phyloP scores from a whole-genome alignment of 2,113 vertebrate species.

The Scomber colias region DNA sequence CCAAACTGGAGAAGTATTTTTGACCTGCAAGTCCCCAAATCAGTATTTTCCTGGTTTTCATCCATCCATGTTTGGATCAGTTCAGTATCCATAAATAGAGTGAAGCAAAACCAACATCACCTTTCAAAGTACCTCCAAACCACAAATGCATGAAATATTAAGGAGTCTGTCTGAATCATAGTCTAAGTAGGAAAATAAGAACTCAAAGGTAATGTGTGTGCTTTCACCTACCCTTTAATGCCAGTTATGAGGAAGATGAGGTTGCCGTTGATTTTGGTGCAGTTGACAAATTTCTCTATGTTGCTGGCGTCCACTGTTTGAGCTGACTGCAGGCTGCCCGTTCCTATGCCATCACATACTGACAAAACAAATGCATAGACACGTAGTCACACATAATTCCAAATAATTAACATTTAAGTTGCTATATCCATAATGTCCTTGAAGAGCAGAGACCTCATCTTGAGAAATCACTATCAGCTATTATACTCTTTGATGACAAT shows the following conservation, averaged over 20 bases:
- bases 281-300: conserved; percentile 97
- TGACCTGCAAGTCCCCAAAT: too few relatives aligned
- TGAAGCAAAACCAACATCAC: neutral
- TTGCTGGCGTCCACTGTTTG: conserved; percentile 99
- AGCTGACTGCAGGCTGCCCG: conserved; percentile 91
- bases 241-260: conserved; percentile 98
- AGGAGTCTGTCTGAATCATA: neutral
- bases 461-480: conserved; percentile 18
- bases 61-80: too few relatives aligned
- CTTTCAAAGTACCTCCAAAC: neutral
- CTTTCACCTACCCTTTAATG: conserved; percentile 92
- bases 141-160: too few relatives aligned
- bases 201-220: neutral
- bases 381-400: conserved; percentile 3
- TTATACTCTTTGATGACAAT: conserved; percentile 47
- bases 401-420: neutral
- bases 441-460: neutral
- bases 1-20: too few relatives aligned
- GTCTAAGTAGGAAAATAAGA: neutral
- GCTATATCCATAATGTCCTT: conserved; percentile 18
- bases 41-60: too few relatives aligned
- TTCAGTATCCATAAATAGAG: neutral
- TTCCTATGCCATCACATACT: conserved; percentile 98
- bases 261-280: conserved; percentile 99
- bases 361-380: conserved; percentile 26